Conservation (phyloP, 1,140 invertebrate genomes). For the Maniola jurtina region DNA sequence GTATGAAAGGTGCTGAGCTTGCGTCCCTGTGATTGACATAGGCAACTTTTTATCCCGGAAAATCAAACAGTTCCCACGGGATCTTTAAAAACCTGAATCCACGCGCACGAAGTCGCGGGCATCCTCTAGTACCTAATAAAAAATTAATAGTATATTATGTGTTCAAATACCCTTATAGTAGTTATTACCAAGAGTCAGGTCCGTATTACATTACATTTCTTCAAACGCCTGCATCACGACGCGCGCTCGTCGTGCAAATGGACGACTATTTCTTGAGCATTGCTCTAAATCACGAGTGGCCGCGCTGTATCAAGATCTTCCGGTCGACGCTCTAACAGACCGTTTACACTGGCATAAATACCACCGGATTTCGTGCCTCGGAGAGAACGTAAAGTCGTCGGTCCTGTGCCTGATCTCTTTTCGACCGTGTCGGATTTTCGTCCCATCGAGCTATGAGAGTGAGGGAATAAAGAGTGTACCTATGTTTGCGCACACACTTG, state of each 20-base stretch:
- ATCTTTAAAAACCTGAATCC: too few species aligned
- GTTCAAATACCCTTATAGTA: slow-evolving; percentile 11
- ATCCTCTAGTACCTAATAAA: too few species aligned
- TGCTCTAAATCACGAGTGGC: slow-evolving; percentile 68
- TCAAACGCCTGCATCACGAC: slow-evolving; percentile 55
- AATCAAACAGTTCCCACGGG: too few species aligned
- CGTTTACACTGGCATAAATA: slow-evolving; percentile 8
- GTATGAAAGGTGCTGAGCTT: too few species aligned
- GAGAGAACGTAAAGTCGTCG: neutral
- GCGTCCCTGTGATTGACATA: too few species aligned
- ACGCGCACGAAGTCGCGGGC: too few species aligned
- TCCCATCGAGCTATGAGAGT: too few species aligned
- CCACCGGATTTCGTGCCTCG: neutral
- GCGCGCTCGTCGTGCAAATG: slow-evolving; percentile 55
- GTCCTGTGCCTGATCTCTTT: too few species aligned
- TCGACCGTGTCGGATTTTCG: too few species aligned
- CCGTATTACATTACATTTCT: slow-evolving; percentile 43
- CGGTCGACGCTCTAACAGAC: slow-evolving; percentile 48
- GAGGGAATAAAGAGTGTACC: too few species aligned
- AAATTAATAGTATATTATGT: neutral
- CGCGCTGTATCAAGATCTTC: slow-evolving; percentile 60
- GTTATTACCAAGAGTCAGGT: slow-evolving; percentile 47
- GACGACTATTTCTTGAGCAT: slow-evolving; percentile 61
- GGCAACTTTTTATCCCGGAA: too few species aligned
- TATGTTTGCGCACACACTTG: too few species aligned